Evolutionary conservation across 2,888 invertebrate species (phyloP), one percentile per base, ranked within the genome.

Genomic region (Mesochorus sp.): DNA sequence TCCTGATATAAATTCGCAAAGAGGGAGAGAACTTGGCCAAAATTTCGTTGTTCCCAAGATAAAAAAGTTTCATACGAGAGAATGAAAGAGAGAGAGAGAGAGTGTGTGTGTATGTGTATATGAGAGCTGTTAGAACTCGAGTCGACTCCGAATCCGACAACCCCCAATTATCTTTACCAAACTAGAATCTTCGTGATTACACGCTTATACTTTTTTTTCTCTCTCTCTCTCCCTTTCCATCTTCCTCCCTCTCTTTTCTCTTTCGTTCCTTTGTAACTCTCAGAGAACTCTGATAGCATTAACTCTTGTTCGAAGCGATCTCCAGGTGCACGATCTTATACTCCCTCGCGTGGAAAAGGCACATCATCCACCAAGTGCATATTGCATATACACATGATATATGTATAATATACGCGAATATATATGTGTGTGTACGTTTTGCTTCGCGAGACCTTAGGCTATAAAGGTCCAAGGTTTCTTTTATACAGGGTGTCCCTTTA

Each of bases 171-270:
- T 88, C 86, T 86, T 86, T 84, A 86, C 87, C 85, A 87, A 90
- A 89, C 90, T 90, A 89, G 89, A 89, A 89, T 88, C 87, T 84
- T 82, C 86, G 79, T 87, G 89, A 89, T 90, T 89, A 85, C 85
- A 87, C 81, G 83, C 82, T 87, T 82, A 80, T 79, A 66, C 53
- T 49, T 55, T 53, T 71, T 62, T 71, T 55, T 67, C 42, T 73
- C 26, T 37, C 55, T 49, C 39, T 57, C 42, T 68, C 26, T 49
- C 68, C 71, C 53, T 67, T 53, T 71, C 73, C 61, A 68, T 53
- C 42, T 59, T 28, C 21, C 31, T 24, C 55, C 49, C 34, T 67
- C 59, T 19, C 39, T 26, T 28, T 24, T 49, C 49, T 47, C 14
- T 57, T 44, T 14, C 47, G 24, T 37, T 55, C 44, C 49, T 12